Percentiles rank a stretch among this genome's conserved stretches.
phyloP scores from a whole-genome alignment of 2,888 invertebrate genomes.

The Parthenolecanium corni region DNA sequence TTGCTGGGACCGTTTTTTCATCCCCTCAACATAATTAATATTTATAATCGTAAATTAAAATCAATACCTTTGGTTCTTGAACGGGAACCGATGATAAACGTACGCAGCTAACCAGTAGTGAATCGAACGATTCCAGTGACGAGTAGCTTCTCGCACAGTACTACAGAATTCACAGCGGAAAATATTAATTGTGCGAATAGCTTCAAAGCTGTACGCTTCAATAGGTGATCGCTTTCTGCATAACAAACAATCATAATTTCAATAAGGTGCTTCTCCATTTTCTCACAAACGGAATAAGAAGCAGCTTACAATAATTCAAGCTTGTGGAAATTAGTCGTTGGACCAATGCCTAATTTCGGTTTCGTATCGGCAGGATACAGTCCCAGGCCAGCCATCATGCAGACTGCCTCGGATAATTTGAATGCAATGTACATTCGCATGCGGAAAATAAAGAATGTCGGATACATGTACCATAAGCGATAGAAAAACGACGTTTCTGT shows the following conservation, averaged over 20 bases:
- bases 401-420: slow-evolving; percentile 82
- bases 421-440: slow-evolving; percentile 84
- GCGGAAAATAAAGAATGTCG: slow-evolving; percentile 76
- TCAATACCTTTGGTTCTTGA: slow-evolving; percentile 3
- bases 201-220: slow-evolving; percentile 54
- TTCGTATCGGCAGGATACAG: slow-evolving; percentile 69
- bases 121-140: slow-evolving; percentile 89
- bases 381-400: slow-evolving; percentile 80
- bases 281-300: neutral
- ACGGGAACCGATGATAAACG: slow-evolving; percentile 74
- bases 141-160: slow-evolving; percentile 77
- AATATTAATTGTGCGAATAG: slow-evolving; percentile 73
- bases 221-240: slow-evolving; percentile 38
- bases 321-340: slow-evolving; percentile 56
- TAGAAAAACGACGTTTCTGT: slow-evolving; percentile 58
- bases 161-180: slow-evolving; percentile 69
- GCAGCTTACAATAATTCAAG: slow-evolving; percentile 45
- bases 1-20: no score
- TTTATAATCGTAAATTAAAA: no score
- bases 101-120: slow-evolving; percentile 93
- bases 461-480: slow-evolving; percentile 72
- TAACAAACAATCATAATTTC: neutral
- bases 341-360: slow-evolving; percentile 73
- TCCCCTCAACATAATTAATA: no score
- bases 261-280: neutral